Percentiles rank a stretch among this genome's conserved stretches.
These are phyloP conservation scores for Folsomia candida DNA, from an alignment of 2,888 invertebrate species.

Conservation along the genomic window DNA sequence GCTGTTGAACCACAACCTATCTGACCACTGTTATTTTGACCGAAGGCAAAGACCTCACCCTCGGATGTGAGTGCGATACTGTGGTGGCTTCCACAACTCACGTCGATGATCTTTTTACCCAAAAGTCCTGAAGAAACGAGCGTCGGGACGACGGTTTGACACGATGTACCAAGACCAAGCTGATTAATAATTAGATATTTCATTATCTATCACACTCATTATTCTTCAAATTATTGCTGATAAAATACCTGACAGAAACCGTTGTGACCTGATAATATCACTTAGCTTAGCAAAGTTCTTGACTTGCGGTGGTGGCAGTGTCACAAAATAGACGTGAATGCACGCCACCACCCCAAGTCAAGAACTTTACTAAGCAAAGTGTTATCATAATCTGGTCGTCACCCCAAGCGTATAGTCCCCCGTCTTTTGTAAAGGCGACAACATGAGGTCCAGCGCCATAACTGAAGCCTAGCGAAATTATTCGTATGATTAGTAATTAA, in stretches of 20 bases:
- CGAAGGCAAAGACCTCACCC: conserved; percentile 65
- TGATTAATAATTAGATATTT: too few relatives aligned
- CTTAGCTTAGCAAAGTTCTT: too few relatives aligned
- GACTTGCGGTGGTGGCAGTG: too few relatives aligned
- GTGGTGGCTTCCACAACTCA: conserved; percentile 64
- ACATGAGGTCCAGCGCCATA: conserved; percentile 64
- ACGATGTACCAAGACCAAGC: conserved; percentile 54
- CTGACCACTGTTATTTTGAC: conserved; percentile 63
- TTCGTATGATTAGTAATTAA: conserved; percentile 7
- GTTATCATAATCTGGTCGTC: conserved; percentile 39
- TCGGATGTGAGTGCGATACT: conserved; percentile 60
- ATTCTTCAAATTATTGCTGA: too few relatives aligned
- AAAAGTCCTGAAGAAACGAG: conserved; percentile 56
- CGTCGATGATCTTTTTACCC: conserved; percentile 57
- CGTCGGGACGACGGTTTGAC: conserved; percentile 58
- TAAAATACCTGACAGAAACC: too few relatives aligned
- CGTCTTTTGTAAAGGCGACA: conserved; percentile 59
- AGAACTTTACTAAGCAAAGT: background rate
- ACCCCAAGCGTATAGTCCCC: conserved; percentile 59
- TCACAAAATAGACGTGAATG: too few relatives aligned
- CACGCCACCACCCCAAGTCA: too few relatives aligned
- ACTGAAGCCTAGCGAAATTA: conserved; percentile 57
- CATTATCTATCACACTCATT: too few relatives aligned
- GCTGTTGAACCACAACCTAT: conserved; percentile 56
- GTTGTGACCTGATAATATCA: too few relatives aligned